Base-by-base conservation (phyloP, 2,888 invertebrate genomes). In the Argynnis bischoffii region DNA sequence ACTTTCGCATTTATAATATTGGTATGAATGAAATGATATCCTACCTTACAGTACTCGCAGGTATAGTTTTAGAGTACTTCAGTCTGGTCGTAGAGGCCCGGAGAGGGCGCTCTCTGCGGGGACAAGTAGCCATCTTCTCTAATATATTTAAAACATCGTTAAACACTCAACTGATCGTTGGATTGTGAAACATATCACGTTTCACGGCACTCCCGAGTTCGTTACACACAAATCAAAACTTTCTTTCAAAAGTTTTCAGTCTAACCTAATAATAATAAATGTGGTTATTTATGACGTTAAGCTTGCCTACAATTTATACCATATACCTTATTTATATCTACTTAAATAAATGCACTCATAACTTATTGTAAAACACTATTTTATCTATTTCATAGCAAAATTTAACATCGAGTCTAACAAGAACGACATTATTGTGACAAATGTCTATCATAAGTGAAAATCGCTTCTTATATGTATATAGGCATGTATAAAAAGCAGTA, bases 61-160 rank as follows among this genome's bases (percentile, higher is more conserved):
- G 90, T 64, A 88, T 86, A 0, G 92, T 91, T 75, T 91, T 91
- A 26, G 91, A 92, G 74, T 92, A 92, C 69, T 90, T 92, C 75
- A 91, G 76, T 70, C 90, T 85, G 46, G 88, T 78, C 0, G 89
- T 88, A 47, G 86, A 81, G 1, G 90, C 87, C 67, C 90, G 81
- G 18, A 83, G 76, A 4, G 91, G 85, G 55, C 90, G 81, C 69
- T 85, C 85, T 66, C 86, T 80, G 72, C 91, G 81, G 4, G 91
- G 92, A 76, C 92, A 91, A 35, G 92, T 92, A 75, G 91, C 80
- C 86, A 86, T 86, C 68, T 81, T 83, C 61, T 72, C 68, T 65
- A 57, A 64, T 69, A 61, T 60, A 69, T 59, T 41, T 11, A 41
- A 46, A 46, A 65, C 53, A 50, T 50, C 13, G 41, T 66, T 18